Evolutionary conservation across 2,888 invertebrate genomes (phyloP).

Genomic region (Ochropacha duplaris): DNA sequence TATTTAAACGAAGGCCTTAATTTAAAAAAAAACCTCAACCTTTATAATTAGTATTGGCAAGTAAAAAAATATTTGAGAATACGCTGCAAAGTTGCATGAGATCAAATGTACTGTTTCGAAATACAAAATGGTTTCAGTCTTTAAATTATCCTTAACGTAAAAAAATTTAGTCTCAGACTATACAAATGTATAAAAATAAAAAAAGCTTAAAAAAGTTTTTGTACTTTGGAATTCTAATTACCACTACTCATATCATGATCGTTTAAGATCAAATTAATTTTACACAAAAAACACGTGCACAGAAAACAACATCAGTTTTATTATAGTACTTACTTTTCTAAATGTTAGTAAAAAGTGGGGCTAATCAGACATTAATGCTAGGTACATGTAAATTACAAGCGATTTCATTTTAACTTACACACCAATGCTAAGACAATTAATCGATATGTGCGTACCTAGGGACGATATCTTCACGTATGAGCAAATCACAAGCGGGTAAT

Average conservation of each 20-base stretch:
- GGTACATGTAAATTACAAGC: background rate
- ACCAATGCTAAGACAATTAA: constrained; percentile 64
- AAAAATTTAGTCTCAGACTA: background rate
- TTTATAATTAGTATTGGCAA: constrained; percentile 10
- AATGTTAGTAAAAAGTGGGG: constrained; percentile 3
- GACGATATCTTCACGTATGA: constrained; percentile 89
- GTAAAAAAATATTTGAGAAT: constrained; percentile 17
- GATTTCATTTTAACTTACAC: constrained; percentile 4
- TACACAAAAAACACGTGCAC: constrained; percentile 4
- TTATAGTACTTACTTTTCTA: background rate
- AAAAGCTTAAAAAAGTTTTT: background rate
- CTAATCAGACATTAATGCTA: constrained; percentile 1
- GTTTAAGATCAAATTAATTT: background rate
- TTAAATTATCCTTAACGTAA: constrained; percentile 18
- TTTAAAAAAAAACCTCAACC: constrained; percentile 33
- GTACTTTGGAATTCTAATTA: background rate
- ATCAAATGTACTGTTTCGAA: constrained; percentile 28
- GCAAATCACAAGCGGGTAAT: constrained; percentile 89
- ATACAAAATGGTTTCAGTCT: constrained; percentile 30
- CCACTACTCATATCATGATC: background rate
- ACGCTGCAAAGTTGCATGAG: constrained; percentile 27
- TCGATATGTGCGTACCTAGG: constrained; percentile 89
- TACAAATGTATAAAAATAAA: background rate
- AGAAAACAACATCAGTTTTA: constrained; percentile 1
- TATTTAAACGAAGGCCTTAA: constrained; percentile 20